Evolutionary conservation across 2,888 invertebrate genomes (phyloP).

Genomic region (Eueremaeus valkanovi): DNA sequence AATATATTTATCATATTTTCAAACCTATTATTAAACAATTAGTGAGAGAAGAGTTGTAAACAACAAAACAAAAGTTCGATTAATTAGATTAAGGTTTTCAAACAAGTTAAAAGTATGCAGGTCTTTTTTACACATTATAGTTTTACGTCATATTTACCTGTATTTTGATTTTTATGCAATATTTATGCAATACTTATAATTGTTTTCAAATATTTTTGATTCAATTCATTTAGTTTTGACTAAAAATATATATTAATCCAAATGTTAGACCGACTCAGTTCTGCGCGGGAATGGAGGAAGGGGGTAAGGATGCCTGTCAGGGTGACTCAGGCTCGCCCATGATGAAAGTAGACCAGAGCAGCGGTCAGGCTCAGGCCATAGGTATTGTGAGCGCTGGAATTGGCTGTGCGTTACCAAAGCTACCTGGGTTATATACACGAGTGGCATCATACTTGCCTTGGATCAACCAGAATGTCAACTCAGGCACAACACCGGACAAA

Average conservation of each 20-base stretch:
- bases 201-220: no score
- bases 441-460: constrained; percentile 67
- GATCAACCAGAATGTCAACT: background rate
- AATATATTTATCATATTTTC: background rate
- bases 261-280: constrained; percentile 59
- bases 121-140: no score
- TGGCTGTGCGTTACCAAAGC: constrained; percentile 72
- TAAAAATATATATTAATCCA: background rate
- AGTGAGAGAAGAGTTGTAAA: no score
- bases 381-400: constrained; percentile 81
- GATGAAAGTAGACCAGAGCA: constrained; percentile 58
- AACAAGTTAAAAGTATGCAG: no score
- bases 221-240: no score
- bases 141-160: no score
- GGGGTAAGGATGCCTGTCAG: constrained; percentile 49
- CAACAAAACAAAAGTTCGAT: no score
- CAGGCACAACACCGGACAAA: background rate
- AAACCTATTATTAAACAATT: no score
- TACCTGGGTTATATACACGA: constrained; percentile 79
- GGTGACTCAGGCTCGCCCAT: constrained; percentile 78
- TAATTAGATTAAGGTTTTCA: no score
- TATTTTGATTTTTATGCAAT: no score
- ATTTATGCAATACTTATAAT: no score
- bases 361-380: constrained; percentile 61
- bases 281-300: constrained; percentile 48